Evolutionary conservation across 2,888 invertebrate genomes (phyloP).

Genomic region (Hemicrepidius hirtus): DNA sequence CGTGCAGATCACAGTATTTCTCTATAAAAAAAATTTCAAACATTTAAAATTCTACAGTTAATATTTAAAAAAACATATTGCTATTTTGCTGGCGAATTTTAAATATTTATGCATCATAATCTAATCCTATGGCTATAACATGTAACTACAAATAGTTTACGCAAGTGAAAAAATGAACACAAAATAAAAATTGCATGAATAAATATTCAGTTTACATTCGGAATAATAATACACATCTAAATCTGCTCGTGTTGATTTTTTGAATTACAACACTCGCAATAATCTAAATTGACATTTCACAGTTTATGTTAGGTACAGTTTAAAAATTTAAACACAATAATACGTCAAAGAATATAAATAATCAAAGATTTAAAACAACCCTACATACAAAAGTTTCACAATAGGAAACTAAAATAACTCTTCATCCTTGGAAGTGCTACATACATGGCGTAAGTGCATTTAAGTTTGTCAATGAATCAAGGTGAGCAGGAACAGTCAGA

Average conservation of each 20-base stretch:
- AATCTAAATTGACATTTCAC: slow-evolving; percentile 6
- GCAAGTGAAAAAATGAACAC: slow-evolving; percentile 31
- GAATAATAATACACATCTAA: background rate
- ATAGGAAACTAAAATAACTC: slow-evolving; percentile 12
- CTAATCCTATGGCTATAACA: background rate
- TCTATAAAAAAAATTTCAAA: slow-evolving; percentile 32
- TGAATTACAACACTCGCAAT: background rate
- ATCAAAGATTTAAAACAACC: slow-evolving; percentile 19
- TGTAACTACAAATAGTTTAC: background rate
- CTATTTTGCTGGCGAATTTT: slow-evolving; percentile 25
- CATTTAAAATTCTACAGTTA: slow-evolving; percentile 19
- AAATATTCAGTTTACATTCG: background rate
- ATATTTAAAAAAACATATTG: slow-evolving; percentile 33
- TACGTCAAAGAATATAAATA: background rate
- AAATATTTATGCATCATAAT: background rate
- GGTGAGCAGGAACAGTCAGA: slow-evolving; percentile 85
- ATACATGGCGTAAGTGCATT: slow-evolving; percentile 45
- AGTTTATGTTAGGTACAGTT: background rate
- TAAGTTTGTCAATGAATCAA: slow-evolving; percentile 74
- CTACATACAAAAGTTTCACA: slow-evolving; percentile 10
- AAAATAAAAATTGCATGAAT: slow-evolving; percentile 18
- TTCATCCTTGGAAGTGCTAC: slow-evolving; percentile 1
- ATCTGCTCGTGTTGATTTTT: background rate
- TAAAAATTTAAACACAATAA: slow-evolving; percentile 2
- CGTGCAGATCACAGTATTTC: slow-evolving; percentile 46